These are phyloP conservation scores for Sandelia bainsii DNA, from an alignment of 2,797 vertebrate genomes.

Conservation along the genomic window DNA sequence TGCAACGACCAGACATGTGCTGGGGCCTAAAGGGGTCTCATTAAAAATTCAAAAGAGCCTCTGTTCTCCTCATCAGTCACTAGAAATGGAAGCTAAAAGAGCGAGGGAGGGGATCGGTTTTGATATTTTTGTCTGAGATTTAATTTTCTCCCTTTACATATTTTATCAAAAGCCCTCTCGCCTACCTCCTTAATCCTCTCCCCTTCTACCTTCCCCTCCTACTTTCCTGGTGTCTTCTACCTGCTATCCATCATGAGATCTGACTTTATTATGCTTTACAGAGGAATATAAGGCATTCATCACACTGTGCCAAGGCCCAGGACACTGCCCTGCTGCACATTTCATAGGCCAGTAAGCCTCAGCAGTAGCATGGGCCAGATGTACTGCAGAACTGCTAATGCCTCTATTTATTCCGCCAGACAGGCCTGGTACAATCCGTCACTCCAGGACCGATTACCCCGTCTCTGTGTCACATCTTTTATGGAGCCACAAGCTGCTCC, in stretches of 20 bases:
- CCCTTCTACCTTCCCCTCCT: constrained; percentile 35
- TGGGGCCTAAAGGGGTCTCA: constrained; percentile 47
- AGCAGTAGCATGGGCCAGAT: constrained; percentile 59
- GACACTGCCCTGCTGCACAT: constrained; percentile 74
- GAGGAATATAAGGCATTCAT: constrained; percentile 81
- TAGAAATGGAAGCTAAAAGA: constrained; percentile 47
- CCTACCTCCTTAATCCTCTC: constrained; percentile 38
- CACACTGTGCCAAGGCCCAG: constrained; percentile 68
- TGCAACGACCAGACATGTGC: constrained; percentile 42
- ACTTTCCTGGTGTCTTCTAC: constrained; percentile 50
- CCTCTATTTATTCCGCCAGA: constrained; percentile 77
- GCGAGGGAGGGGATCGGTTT: constrained; percentile 50
- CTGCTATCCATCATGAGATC: constrained; percentile 78
- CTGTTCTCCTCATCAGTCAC: constrained; percentile 73
- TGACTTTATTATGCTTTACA: constrained; percentile 84
- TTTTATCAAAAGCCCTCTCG: constrained; percentile 71
- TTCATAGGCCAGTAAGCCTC: constrained; percentile 79
- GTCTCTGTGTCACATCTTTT: constrained; percentile 51
- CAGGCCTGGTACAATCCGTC: constrained; percentile 59
- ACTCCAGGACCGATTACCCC: constrained; percentile 37
- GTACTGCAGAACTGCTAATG: constrained; percentile 70
- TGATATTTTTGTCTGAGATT: constrained; percentile 81
- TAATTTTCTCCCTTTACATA: constrained; percentile 85
- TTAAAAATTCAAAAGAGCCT: constrained; percentile 77
- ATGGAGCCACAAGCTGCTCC: constrained; percentile 45